These are phyloP conservation scores for Geopemphigus sp. DNA, from an alignment of 1,140 invertebrate species.

Conservation along the genomic window DNA sequence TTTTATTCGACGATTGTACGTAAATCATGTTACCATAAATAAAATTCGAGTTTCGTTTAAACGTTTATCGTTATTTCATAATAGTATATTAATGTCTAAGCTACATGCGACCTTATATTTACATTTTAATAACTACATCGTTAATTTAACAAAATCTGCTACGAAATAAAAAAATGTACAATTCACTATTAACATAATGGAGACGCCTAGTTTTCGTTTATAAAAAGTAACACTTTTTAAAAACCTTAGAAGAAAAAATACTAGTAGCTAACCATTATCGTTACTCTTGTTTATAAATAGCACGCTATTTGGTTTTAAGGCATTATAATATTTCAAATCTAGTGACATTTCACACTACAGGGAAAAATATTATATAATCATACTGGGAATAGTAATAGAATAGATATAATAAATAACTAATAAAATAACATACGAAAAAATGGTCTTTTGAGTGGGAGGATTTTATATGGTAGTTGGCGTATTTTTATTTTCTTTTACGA, in stretches of 20 bases:
- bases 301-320: not conserved
- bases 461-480: too few relatives aligned
- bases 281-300: constrained; percentile 3
- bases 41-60: too few relatives aligned
- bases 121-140: not conserved
- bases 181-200: not conserved
- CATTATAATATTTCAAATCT: not conserved
- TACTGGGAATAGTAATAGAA: too few relatives aligned
- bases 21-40: too few relatives aligned
- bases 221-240: not conserved
- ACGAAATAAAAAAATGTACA: not conserved
- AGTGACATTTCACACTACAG: too few relatives aligned
- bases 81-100: not conserved
- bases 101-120: not conserved
- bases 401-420: too few relatives aligned
- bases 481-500: too few relatives aligned
- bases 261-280: not conserved
- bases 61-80: too few relatives aligned
- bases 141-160: not conserved
- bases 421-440: too few relatives aligned
- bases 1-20: too few relatives aligned
- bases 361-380: too few relatives aligned
- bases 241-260: not conserved
- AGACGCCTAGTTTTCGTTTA: not conserved
- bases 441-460: too few relatives aligned